Evolutionary conservation across 1,140 invertebrate genomes (phyloP).

Genomic region (Lepidostoma basale): DNA sequence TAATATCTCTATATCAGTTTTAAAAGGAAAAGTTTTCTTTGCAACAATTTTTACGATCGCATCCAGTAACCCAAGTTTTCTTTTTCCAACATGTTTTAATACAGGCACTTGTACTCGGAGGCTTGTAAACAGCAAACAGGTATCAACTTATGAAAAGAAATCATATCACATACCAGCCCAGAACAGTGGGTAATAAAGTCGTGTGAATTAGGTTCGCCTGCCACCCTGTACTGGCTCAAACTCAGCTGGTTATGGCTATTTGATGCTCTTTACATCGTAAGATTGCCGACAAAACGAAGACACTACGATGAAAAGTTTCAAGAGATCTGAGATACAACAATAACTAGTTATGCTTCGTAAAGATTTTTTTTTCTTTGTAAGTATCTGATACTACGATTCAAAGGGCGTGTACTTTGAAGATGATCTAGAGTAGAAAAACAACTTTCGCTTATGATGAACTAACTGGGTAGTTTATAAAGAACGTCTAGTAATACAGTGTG

Average conservation of each 20-base stretch:
- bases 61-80: background rate
- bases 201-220: slow-evolving; percentile 1
- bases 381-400: background rate
- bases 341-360: too few relatives aligned
- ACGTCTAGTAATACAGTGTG: too few relatives aligned
- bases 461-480: slow-evolving; percentile 11
- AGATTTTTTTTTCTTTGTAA: too few relatives aligned
- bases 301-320: too few relatives aligned
- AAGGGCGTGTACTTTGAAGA: background rate
- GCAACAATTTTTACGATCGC: background rate
- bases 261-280: too few relatives aligned
- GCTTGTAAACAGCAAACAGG: too few relatives aligned
- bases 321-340: too few relatives aligned
- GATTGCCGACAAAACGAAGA: background rate
- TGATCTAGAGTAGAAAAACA: background rate
- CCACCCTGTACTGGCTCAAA: background rate
- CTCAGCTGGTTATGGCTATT: too few relatives aligned
- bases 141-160: slow-evolving; percentile 15
- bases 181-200: background rate
- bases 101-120: background rate
- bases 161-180: background rate
- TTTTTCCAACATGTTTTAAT: background rate
- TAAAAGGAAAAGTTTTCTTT: slow-evolving; percentile 19
- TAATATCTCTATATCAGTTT: background rate
- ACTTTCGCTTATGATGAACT: slow-evolving; percentile 5